Conservation (phyloP, 2,113 vertebrate species). For the Mormoops blainvillei region DNA sequence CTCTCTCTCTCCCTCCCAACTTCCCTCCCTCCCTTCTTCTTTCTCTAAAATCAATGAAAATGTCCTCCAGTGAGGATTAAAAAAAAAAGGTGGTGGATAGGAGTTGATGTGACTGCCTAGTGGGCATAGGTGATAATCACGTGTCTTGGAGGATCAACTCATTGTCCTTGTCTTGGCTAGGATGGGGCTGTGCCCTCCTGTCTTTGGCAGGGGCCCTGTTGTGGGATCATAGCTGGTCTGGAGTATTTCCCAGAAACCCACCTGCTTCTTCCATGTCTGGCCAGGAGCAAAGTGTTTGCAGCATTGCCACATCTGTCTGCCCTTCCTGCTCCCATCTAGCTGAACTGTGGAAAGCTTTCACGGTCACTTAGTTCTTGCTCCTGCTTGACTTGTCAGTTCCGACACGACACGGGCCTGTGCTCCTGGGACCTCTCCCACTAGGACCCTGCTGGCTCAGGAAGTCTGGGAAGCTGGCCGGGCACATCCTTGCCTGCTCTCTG, state of each 20-base stretch:
- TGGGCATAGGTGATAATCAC: accelerated
- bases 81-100: too few relatives aligned
- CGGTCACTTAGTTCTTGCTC: background rate
- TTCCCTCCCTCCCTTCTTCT: too few relatives aligned
- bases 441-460: background rate
- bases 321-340: background rate
- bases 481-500: background rate
- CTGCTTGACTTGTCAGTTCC: background rate
- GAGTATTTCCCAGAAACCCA: too few relatives aligned
- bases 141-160: background rate
- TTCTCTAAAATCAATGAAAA: too few relatives aligned
- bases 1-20: too few relatives aligned
- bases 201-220: background rate
- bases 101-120: background rate
- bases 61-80: too few relatives aligned
- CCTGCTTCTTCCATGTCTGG: background rate
- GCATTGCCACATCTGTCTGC: background rate
- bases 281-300: background rate
- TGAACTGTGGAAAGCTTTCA: background rate
- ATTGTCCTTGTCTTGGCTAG: background rate
- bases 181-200: background rate
- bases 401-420: background rate
- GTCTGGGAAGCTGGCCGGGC: background rate
- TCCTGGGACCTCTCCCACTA: background rate
- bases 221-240: background rate